phyloP scores from a whole-genome alignment of 2,113 vertebrate genomes.

The Tupaia tana region DNA sequence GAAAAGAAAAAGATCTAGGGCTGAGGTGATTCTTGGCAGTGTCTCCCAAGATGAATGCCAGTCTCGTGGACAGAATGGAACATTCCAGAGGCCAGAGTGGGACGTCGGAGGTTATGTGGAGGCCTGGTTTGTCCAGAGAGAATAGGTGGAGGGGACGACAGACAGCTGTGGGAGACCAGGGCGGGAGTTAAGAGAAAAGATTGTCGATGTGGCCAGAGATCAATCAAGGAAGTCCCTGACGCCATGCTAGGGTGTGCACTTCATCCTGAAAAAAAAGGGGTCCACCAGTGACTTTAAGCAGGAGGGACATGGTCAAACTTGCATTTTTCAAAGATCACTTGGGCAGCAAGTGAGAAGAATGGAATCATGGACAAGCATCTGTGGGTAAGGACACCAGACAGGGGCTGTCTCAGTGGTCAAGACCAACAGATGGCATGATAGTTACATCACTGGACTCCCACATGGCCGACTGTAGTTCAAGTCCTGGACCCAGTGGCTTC shows the following conservation, averaged over 20 bases:
- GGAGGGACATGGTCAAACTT: background rate
- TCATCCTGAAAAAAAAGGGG: background rate
- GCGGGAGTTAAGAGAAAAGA: background rate
- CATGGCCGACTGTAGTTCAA: too few relatives aligned
- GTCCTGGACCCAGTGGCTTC: too few relatives aligned
- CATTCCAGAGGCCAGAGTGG: background rate
- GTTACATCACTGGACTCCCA: too few relatives aligned
- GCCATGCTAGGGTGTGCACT: background rate
- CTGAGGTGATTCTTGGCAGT: background rate
- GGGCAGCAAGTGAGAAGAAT: background rate
- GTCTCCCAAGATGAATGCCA: background rate
- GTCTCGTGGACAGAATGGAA: background rate
- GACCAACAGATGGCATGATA: background rate
- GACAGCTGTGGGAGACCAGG: background rate
- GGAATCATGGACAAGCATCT: background rate
- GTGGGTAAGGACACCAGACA: background rate
- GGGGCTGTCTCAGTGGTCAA: background rate
- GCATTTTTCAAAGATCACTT: background rate
- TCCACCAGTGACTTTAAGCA: background rate
- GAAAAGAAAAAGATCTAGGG: background rate
- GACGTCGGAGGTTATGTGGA: background rate
- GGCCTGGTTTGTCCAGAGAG: background rate
- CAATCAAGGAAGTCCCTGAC: background rate
- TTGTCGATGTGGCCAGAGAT: background rate
- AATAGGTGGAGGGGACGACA: accelerated